Percentiles rank a stretch among this genome's conserved stretches.
These are phyloP conservation scores for Phaonia tiefii DNA, from an alignment of 2,888 invertebrate genomes.

Conservation along the genomic window DNA sequence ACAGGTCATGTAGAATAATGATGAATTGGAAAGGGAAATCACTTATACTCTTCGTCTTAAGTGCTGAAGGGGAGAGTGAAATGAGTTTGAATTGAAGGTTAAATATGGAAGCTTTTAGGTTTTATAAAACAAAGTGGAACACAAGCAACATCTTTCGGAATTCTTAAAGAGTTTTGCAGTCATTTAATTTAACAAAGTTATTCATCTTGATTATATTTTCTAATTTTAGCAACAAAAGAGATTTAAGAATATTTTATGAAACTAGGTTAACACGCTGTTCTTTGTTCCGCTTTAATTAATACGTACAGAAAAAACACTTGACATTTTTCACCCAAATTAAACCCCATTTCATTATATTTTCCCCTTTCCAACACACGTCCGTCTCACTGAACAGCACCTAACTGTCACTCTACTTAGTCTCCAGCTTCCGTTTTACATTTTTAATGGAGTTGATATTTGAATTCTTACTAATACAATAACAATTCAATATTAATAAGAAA, in stretches of 20 bases:
- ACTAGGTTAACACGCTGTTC: slow-evolving; percentile 3
- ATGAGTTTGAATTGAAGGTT: slow-evolving; percentile 13
- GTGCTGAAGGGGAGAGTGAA: not conserved
- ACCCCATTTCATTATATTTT: not conserved
- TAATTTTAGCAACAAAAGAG: not conserved
- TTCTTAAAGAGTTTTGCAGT: no score
- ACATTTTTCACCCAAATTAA: not conserved
- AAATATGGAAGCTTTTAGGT: not conserved
- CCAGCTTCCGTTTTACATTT: not conserved
- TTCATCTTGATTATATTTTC: no score
- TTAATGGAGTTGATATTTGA: slow-evolving; percentile 21
- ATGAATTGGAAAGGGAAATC: slow-evolving; percentile 49
- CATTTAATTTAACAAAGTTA: no score
- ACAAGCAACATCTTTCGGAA: no score
- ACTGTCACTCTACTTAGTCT: not conserved
- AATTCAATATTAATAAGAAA: slow-evolving; percentile 33
- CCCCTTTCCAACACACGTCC: not conserved
- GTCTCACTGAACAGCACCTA: not conserved
- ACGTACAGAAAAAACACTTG: not conserved
- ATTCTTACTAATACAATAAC: slow-evolving; percentile 29
- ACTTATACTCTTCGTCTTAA: no score
- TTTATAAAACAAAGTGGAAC: no score
- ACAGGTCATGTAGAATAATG: slow-evolving; percentile 23
- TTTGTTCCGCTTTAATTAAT: not conserved
- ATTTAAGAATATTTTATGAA: not conserved